phyloP scores from a whole-genome alignment of 2,113 vertebrate species.

The Shinisaurus crocodilurus region DNA sequence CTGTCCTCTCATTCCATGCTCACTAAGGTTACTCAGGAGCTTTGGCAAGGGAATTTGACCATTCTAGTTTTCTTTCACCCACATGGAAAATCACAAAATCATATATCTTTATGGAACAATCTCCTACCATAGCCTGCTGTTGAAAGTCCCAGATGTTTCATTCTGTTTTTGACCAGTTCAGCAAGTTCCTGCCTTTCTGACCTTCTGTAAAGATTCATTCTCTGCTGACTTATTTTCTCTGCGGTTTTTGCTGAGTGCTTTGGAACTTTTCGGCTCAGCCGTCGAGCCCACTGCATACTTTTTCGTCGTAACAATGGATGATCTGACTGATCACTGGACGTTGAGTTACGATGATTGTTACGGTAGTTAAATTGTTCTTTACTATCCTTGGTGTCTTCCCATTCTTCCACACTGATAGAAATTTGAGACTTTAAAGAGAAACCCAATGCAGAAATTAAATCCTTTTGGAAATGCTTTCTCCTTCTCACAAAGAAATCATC shows the following conservation, averaged over 20 bases:
- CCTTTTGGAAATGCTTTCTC: neutral
- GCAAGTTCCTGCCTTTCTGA: slow-evolving; percentile 94
- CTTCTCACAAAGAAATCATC: neutral
- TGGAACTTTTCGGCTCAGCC: slow-evolving; percentile 87
- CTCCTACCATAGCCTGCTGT: slow-evolving; percentile 88
- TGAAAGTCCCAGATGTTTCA: slow-evolving; percentile 93
- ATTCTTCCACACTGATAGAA: slow-evolving; percentile 89
- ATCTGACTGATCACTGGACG: slow-evolving; percentile 85
- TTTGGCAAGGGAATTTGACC: neutral
- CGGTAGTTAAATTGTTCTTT: slow-evolving; percentile 80
- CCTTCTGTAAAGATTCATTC: slow-evolving; percentile 86
- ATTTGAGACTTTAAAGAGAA: slow-evolving; percentile 84
- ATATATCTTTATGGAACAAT: neutral
- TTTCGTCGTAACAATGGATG: slow-evolving; percentile 87
- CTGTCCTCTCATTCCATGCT: neutral
- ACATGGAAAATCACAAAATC: neutral
- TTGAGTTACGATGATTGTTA: slow-evolving; percentile 80
- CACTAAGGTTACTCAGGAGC: neutral
- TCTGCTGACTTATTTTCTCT: slow-evolving; percentile 88
- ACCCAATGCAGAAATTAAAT: slow-evolving; percentile 23
- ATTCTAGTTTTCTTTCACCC: neutral
- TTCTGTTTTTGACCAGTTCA: slow-evolving; percentile 92
- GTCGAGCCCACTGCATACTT: slow-evolving; percentile 94
- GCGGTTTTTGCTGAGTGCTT: slow-evolving; percentile 79
- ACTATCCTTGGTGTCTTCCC: slow-evolving; percentile 88